Evolutionary conservation across 2,113 vertebrate genomes (phyloP).

Genomic region (Rousettus leschenaultii): DNA sequence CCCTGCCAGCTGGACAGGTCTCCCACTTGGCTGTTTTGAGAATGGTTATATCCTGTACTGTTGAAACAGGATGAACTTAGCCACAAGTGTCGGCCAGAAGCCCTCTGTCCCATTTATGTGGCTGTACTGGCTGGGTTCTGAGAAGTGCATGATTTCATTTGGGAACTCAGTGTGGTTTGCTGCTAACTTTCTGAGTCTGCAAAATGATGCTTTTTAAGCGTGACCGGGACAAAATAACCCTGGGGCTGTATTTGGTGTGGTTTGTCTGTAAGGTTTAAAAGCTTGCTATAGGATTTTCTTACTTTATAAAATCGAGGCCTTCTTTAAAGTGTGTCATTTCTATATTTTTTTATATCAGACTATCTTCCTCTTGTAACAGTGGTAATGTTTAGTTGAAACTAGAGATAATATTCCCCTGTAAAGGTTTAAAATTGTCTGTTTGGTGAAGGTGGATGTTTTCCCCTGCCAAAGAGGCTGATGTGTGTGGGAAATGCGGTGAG

Average conservation of each 20-base stretch:
- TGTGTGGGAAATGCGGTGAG: fast-evolving
- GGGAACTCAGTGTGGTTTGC: slow-evolving; percentile 46
- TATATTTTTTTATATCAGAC: slow-evolving; percentile 31
- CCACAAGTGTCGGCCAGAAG: background rate
- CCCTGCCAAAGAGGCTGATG: fast-evolving
- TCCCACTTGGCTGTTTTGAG: slow-evolving; percentile 57
- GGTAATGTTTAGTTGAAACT: slow-evolving; percentile 25
- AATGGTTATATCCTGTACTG: slow-evolving; percentile 40
- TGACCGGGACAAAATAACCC: slow-evolving; percentile 24
- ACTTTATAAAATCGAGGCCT: slow-evolving; percentile 24
- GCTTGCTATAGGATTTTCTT: slow-evolving; percentile 31
- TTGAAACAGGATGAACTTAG: slow-evolving; percentile 60
- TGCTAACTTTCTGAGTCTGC: slow-evolving; percentile 47
- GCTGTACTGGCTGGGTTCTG: slow-evolving; percentile 18
- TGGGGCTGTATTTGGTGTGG: slow-evolving; percentile 37
- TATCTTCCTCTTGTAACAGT: background rate
- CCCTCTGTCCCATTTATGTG: background rate
- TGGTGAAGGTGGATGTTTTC: background rate
- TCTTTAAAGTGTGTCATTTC: slow-evolving; percentile 8
- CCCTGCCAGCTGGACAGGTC: slow-evolving; percentile 45
- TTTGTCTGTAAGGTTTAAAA: slow-evolving; percentile 32
- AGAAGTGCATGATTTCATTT: slow-evolving; percentile 52
- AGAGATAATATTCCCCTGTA: background rate
- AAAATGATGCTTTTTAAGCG: slow-evolving; percentile 54
- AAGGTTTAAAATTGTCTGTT: background rate